phyloP scores from a whole-genome alignment of 2,888 invertebrate species.

The Cataglyphis livida region DNA sequence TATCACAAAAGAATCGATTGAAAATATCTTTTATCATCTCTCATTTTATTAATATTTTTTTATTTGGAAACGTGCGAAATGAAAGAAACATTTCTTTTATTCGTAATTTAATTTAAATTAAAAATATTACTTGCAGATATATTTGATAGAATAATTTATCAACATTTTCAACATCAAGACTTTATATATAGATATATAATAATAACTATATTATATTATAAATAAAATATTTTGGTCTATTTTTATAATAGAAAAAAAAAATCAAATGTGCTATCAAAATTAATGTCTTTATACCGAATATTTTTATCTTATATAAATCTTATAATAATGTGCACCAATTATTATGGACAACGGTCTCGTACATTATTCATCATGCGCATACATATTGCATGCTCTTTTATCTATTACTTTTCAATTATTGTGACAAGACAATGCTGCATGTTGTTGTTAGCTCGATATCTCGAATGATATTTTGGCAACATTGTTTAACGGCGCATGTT shows the following conservation, averaged over 20 bases:
- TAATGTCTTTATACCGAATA: slow-evolving; percentile 11
- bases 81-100: background rate
- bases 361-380: slow-evolving; percentile 63
- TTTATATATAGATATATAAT: background rate
- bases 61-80: background rate
- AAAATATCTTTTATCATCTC: background rate
- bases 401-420: slow-evolving; percentile 41
- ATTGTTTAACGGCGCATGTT: background rate
- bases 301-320: slow-evolving; percentile 60
- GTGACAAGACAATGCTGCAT: background rate
- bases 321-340: slow-evolving; percentile 69
- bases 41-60: background rate
- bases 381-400: slow-evolving; percentile 57
- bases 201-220: background rate
- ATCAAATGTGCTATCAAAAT: background rate
- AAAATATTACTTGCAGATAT: background rate
- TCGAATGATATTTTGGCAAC: background rate
- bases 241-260: background rate
- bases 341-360: slow-evolving; percentile 60
- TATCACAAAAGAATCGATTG: background rate
- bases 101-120: background rate
- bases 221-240: background rate
- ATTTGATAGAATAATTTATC: background rate
- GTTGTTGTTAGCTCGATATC: background rate
- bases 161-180: background rate